Evolutionary conservation across 2,888 invertebrate species (phyloP).

Genomic region (Synanthedon vespiformis): DNA sequence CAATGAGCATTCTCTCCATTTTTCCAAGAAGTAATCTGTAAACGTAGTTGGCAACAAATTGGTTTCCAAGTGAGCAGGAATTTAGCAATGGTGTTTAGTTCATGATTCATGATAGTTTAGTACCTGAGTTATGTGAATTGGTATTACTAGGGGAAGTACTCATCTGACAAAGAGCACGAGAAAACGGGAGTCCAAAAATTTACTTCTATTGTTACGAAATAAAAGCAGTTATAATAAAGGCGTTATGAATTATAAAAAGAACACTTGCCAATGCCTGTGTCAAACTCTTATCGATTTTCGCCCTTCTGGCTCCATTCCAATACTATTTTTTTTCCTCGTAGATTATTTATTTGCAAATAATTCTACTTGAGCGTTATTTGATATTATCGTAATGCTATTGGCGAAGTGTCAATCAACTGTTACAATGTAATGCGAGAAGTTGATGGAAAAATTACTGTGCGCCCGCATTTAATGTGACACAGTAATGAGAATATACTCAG

Average conservation of each 20-base stretch:
- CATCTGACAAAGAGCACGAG: no score
- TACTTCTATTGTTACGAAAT: not conserved
- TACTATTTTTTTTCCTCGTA: conserved; percentile 29
- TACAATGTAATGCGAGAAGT: not conserved
- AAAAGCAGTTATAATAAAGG: not conserved
- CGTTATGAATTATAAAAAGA: not conserved
- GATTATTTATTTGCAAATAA: conserved; percentile 50
- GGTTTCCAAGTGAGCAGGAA: no score
- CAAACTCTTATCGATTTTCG: conserved; percentile 46
- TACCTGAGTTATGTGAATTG: no score
- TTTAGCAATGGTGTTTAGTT: no score
- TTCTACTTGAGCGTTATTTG: not conserved
- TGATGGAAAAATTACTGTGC: not conserved
- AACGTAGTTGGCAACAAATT: no score
- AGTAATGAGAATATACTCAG: not conserved
- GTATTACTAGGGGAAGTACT: no score
- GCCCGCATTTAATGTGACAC: not conserved
- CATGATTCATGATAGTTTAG: no score
- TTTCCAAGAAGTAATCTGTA: no score
- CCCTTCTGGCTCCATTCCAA: conserved; percentile 51
- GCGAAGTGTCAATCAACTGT: not conserved
- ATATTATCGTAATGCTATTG: not conserved
- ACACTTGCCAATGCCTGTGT: conserved; percentile 24
- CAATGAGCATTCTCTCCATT: no score
- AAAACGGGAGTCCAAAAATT: no score